Evolutionary conservation across 2,888 invertebrate genomes (phyloP), one percentile per base, ranked within the genome.

Genomic region (Drosophila peninsularis): DNA sequence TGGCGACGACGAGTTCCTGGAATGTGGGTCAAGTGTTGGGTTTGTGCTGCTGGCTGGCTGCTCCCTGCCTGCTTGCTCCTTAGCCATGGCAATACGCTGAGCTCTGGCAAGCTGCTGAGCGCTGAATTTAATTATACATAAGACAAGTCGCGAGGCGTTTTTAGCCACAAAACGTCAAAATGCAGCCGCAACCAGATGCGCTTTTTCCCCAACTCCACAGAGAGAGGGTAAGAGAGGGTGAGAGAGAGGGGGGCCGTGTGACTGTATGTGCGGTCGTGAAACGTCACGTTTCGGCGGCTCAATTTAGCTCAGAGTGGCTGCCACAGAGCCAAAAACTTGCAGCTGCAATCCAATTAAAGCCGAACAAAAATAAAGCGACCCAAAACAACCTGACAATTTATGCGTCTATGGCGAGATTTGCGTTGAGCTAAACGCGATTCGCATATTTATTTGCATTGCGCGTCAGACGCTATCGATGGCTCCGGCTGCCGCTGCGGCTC

Each of bases 251-350:
- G 50, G 4, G 56, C 7, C 30, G 21, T 14, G 19, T 17, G 24
- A 21, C 10, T 14, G 19, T 27, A 14, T 34, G 24, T 58, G 54
- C 27, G 77, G 78, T 78, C 66, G 49, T 34, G 53, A 71, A 88
- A 75, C 80, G 86, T 86, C 88, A 84, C 83, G 83, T 86, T 84
- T 78, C 62, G 60, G 70, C 66, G 73, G 80, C 86, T 83, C 88
- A 82, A 85, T 83, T 88, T 82, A 71, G 72, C 77, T 79, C 76
- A 69, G 73, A 79, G 78, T 80, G 70, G 69, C 64, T 69, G 64
- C 21, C 55, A 30, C 30, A 47, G 5, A 19, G 54, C 45, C 36
- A 34, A 42, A 42, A 62, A 75, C 65, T 71, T 71, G 66, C 74
- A 74, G 61, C 71, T 72, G 68, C 63, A 68, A 82, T 80, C 88